Percentiles rank a stretch among this genome's conserved stretches.
Conservation (phyloP, 2,113 vertebrate species). For the Baryphthengus martii region DNA sequence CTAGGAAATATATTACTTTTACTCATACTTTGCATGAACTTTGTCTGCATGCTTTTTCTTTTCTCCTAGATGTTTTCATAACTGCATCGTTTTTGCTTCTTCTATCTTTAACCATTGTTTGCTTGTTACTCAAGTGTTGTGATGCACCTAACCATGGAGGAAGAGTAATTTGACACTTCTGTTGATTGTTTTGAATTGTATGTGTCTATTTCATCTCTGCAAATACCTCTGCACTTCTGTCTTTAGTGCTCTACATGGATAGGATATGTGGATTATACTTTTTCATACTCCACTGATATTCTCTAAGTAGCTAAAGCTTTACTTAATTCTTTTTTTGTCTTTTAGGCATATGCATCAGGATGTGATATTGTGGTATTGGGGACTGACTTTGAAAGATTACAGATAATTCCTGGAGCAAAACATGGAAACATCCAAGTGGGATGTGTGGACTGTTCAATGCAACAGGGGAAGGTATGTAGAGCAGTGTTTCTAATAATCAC, state of each 20-base stretch:
- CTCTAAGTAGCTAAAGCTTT: not conserved
- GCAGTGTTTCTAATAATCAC: not conserved
- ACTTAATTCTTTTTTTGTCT: not conserved
- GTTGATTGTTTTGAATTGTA: not conserved
- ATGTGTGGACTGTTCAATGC: not conserved
- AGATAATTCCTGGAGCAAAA: constrained; percentile 96
- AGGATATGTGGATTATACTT: not conserved
- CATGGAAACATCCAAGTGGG: constrained; percentile 58
- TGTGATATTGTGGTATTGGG: constrained; percentile 96
- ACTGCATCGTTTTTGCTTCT: not conserved
- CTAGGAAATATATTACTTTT: not conserved
- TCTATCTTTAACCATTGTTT: not conserved
- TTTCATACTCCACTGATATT: not conserved
- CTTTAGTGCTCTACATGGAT: rapidly evolving
- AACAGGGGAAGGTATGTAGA: not conserved
- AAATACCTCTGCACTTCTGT: not conserved
- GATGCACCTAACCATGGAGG: not conserved
- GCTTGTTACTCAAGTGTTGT: not conserved
- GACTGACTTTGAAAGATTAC: constrained; percentile 95
- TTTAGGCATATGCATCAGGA: constrained; percentile 94
- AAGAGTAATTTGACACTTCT: not conserved
- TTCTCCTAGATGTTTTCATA: not conserved
- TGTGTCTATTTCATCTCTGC: not conserved
- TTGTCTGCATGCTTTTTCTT: not conserved
- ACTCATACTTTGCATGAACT: not conserved